Base-by-base conservation (phyloP, 2,888 invertebrate genomes). In the Stenodera caucasica region DNA sequence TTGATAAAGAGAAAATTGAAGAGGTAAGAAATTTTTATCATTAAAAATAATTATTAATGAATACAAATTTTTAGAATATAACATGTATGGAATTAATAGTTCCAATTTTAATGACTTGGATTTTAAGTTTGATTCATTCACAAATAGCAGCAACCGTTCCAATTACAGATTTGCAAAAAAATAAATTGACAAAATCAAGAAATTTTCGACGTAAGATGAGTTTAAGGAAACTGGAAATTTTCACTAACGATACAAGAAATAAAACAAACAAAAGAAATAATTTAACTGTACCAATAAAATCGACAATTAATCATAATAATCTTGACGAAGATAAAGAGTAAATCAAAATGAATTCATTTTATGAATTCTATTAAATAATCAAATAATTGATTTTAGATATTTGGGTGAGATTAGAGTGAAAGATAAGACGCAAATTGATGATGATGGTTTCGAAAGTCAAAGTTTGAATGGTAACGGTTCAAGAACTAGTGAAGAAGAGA, bases 391-490 rank as follows among this genome's bases (percentile, higher is more conserved):
- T 15, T 40, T 5, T 15, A 26, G 26, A 6, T 26, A 26, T 26
- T 6, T 26, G 3, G 26, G 26, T 26, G 26, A 26, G 7, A 26
- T 26, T 5, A 15, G n/a, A 21, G 11, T 14, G 2, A 45, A 45
- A 12, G 49, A 45, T 45, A 45, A 45, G 14, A 45, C 49, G 35
- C 72, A 29, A 84, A 84, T 61, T 83, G 91, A 75, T 66, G 93
- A 93, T 74, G 92, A 93, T 75, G 93, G 92, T 12, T 92, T 93
- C 73, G 93, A 93, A 81, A 63, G 92, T 77, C 83, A 45, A 45
- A 92, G 92, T 77, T 83, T 93, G 8, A 92, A 91, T 72, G 91
- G 91, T 9, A 91, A 91, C 75, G 90, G 89, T 67, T 91, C 91
- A 0, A 87, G 88, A 72, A 75, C 77, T 2, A 78, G 76, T 57